phyloP scores from a whole-genome alignment of 1,140 invertebrate genomes.

The Amyelois transitella region DNA sequence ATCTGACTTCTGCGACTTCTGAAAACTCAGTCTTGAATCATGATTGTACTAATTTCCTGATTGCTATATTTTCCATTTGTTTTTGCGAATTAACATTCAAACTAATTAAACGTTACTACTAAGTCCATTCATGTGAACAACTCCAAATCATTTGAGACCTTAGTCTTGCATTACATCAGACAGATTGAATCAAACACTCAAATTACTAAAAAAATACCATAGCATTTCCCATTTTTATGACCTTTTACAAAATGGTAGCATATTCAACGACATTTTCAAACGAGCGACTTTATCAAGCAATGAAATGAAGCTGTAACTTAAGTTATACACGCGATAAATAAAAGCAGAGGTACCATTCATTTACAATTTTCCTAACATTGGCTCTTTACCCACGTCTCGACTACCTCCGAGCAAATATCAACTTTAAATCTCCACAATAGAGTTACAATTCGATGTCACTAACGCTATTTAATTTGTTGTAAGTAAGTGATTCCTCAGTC shows the following conservation, averaged over 20 bases:
- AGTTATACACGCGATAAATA: neutral
- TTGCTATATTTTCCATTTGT: too few relatives aligned
- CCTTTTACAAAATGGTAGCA: neutral
- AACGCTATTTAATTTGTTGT: slow-evolving; percentile 16
- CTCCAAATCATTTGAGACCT: too few relatives aligned
- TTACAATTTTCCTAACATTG: slow-evolving; percentile 10
- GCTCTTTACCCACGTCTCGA: neutral
- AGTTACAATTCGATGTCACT: neutral
- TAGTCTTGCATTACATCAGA: too few relatives aligned
- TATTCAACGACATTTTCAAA: neutral
- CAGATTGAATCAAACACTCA: too few relatives aligned
- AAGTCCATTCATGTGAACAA: too few relatives aligned
- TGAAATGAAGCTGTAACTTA: neutral
- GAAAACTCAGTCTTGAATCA: too few relatives aligned
- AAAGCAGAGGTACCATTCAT: neutral
- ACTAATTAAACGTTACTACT: too few relatives aligned
- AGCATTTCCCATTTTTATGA: too few relatives aligned
- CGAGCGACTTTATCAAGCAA: neutral
- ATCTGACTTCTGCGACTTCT: too few relatives aligned
- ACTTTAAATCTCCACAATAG: neutral
- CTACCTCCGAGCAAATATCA: neutral
- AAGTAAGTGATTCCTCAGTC: slow-evolving; percentile 56
- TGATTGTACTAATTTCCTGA: too few relatives aligned
- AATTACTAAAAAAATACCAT: too few relatives aligned
- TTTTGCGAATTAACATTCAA: too few relatives aligned